Percentiles rank a stretch among this genome's conserved stretches.
These are phyloP conservation scores for Phyllotreta striolata DNA, from an alignment of 2,888 invertebrate species.

Conservation along the genomic window DNA sequence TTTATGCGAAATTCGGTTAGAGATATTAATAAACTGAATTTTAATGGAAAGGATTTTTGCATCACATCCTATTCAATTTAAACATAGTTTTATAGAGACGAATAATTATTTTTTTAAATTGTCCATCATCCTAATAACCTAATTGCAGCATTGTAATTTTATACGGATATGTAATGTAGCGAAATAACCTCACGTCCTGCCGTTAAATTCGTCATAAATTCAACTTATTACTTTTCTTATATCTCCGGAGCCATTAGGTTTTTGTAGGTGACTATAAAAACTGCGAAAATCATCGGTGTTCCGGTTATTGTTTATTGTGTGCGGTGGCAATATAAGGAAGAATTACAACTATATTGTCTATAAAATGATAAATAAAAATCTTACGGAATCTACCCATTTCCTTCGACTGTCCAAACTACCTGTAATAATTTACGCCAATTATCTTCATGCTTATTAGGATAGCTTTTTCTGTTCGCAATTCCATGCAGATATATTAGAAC, in stretches of 20 bases:
- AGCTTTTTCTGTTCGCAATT: no score
- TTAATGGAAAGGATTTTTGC: background rate
- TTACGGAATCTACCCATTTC: no score
- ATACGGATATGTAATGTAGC: constrained; percentile 15
- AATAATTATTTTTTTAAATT: constrained; percentile 2
- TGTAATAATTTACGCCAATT: no score
- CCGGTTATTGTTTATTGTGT: background rate
- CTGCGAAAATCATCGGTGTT: background rate
- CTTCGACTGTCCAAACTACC: no score
- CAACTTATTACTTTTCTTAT: constrained; percentile 33
- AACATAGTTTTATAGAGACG: no score
- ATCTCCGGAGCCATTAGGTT: background rate
- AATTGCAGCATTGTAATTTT: constrained; percentile 15
- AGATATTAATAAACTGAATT: constrained; percentile 10
- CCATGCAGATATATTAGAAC: no score
- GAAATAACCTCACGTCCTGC: constrained; percentile 16
- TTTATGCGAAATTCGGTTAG: constrained; percentile 9
- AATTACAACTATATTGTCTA: no score
- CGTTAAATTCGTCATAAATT: constrained; percentile 31
- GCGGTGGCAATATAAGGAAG: background rate
- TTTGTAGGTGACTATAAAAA: constrained; percentile 8
- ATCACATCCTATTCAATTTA: no score
- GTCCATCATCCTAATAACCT: constrained; percentile 20
- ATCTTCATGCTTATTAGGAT: no score
- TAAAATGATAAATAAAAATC: no score